Evolutionary conservation across 1,140 invertebrate species (phyloP), one percentile per base, ranked within the genome.

Genomic region (Lepidurus apus): DNA sequence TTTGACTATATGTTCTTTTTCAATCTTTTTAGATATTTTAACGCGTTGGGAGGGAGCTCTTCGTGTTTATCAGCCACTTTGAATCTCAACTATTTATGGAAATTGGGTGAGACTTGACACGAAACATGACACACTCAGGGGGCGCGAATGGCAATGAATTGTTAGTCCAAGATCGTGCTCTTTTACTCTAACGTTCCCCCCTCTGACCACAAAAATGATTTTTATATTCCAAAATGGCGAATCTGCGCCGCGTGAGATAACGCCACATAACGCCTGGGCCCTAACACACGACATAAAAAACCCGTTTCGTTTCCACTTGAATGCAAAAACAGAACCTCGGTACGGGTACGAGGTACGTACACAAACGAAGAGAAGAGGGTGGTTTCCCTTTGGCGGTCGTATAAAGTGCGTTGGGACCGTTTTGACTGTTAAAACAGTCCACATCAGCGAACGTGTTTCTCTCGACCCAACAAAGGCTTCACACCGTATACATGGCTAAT

Each of bases 71-170:
- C 53, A 65, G 53, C 53, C 53, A 65, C 53, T 65, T 65, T 17
- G 53, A 17, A 65, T 65, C 53, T 65, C 21, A 65, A 21, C 53
- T 65, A 65, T 65, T 65, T 65, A 65, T 65, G 53, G 53, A 65
- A 65, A 65, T 65, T 65, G 53, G 53, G 53, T 65, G 53, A 65
- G 53, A 65, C 53, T 65, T 65, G 53, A 65, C 53, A 65, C 53
- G 53, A 65, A 65, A 65, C 13, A 65, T 17, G 53, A 65, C 9
- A 65, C 53, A n/a, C 53, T 21, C 53, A n/a, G 53, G 13, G 53
- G 53, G 53, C 7, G 53, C 9, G 53, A 65, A 65, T 65, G 10
- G 21, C 21, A 65, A 65, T 65, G 53, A 65, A n/a, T 65, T 65
- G 53, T 65, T 21, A 65, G 53, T 65, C 21, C 53, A 65, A 65